These are phyloP conservation scores for Smittia sp. DNA, from an alignment of 2,888 invertebrate genomes.

Conservation along the genomic window DNA sequence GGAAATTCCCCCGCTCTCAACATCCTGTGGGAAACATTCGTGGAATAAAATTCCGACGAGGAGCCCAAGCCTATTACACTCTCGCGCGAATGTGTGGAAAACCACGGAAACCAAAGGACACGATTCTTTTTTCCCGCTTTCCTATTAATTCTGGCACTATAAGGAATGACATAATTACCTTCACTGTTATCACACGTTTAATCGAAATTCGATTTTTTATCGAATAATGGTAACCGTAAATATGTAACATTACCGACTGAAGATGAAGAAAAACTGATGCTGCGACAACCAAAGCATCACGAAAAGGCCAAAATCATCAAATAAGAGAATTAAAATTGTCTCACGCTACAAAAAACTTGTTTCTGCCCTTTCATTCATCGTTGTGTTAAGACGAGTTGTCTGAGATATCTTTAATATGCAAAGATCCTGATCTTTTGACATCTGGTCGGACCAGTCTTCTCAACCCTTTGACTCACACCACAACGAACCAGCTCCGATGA, in stretches of 20 bases:
- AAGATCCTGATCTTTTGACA: conserved; percentile 38
- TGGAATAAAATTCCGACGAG: not conserved
- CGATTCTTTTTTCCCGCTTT: conserved; percentile 9
- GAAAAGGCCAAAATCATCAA: conserved; percentile 10
- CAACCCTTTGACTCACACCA: conserved; percentile 12
- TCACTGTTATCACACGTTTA: not conserved
- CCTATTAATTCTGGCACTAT: not conserved
- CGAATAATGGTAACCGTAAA: not conserved
- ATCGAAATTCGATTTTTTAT: not conserved
- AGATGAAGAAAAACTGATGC: conserved; percentile 37
- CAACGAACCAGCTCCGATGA: not conserved
- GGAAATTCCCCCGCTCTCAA: not conserved
- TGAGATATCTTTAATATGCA: conserved; percentile 14
- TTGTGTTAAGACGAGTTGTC: not conserved
- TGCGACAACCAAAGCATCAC: not conserved
- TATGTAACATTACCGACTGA: conserved; percentile 32
- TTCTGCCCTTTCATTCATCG: conserved; percentile 14
- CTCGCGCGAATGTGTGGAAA: conserved; percentile 27
- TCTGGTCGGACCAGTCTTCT: conserved; percentile 27
- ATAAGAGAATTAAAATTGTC: conserved; percentile 39
- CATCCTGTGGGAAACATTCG: not conserved
- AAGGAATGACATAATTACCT: conserved; percentile 7
- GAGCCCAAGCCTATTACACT: conserved; percentile 11
- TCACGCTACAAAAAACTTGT: conserved; percentile 35
- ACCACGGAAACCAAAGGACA: conserved; percentile 22